Evolutionary conservation across 2,888 invertebrate genomes (phyloP), one percentile per base, ranked within the genome.

Genomic region (Aphodius granarius): DNA sequence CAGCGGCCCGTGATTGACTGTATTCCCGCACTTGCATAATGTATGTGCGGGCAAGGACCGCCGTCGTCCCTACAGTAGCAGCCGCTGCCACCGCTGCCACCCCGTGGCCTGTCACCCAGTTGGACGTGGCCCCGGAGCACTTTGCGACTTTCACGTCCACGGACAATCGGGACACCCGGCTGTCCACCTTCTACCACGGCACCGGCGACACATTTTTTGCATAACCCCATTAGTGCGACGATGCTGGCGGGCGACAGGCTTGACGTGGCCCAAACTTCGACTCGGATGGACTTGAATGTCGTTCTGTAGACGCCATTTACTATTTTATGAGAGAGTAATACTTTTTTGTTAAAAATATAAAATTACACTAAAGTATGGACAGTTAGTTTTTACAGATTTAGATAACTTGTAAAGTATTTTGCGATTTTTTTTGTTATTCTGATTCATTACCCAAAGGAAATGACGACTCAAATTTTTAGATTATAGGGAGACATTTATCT

Each of bases 1-100:
- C 83, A 82, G 79, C 81, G 81, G 81, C 80, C 81, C 79, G 82
- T 83, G 83, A 83, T 84, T 82, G 83, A 82, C 82, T 81, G 81
- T 79, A 81, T 82, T 79, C 78, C 82, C 81, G 77, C 79, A 78
- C 79, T 80, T 82, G 79, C 81, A 82, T 83, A 82, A 83, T 83
- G 79, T 78, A 82, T 82, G 80, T 77, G 65, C 16, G 20, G 74
- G 43, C 72, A 63, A 66, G 65, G 76, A 73, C 74, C 78, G 73
- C 76, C 74, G 68, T 68, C 22, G 68, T 20, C 68, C 68, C 68
- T 65, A 68, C 68, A 22, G 20, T 22, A 20, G 68, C 9, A n/a
- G 68, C 20, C 20, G 68, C 68, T 21, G 68, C 68, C 68, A 20
- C 15, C 66, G 66, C 2, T 4, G 63, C 63, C 63, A 16, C 68